Percentiles rank a stretch among this genome's conserved stretches.
phyloP scores from a whole-genome alignment of 1,140 invertebrate species.

The Euura saliciscinereae region DNA sequence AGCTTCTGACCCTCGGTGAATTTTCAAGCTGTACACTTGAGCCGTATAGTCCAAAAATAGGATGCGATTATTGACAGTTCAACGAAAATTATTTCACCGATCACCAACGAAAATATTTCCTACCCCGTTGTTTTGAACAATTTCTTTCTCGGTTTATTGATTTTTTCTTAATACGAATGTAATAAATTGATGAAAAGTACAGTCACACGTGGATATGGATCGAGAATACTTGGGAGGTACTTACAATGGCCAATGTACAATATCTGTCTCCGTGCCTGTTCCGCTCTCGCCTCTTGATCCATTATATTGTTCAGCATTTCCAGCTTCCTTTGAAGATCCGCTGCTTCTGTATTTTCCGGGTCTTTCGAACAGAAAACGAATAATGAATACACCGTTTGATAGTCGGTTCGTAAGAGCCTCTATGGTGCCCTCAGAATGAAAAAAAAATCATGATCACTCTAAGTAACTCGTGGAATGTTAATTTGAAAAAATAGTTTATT shows the following conservation, averaged over 20 bases:
- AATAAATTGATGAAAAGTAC: neutral
- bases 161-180: neutral
- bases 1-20: neutral
- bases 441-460: neutral
- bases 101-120: too few species aligned
- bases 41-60: too few species aligned
- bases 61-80: too few species aligned
- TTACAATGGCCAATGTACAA: conserved; percentile 73
- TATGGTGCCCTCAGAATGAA: neutral
- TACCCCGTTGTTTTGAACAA: too few species aligned
- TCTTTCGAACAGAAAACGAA: conserved; percentile 62
- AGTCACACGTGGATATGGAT: neutral
- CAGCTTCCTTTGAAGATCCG: conserved; percentile 89
- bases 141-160: neutral
- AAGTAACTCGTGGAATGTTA: neutral
- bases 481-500: neutral
- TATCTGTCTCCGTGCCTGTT: conserved; percentile 69
- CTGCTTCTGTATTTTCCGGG: conserved; percentile 87
- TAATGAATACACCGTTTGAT: neutral
- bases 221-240: conserved; percentile 44
- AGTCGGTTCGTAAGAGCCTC: neutral
- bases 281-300: conserved; percentile 76
- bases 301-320: conserved; percentile 90
- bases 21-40: too few species aligned
- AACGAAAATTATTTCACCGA: too few species aligned